Base-by-base conservation (phyloP, 1,140 invertebrate species). In the Geopemphigus sp. region DNA sequence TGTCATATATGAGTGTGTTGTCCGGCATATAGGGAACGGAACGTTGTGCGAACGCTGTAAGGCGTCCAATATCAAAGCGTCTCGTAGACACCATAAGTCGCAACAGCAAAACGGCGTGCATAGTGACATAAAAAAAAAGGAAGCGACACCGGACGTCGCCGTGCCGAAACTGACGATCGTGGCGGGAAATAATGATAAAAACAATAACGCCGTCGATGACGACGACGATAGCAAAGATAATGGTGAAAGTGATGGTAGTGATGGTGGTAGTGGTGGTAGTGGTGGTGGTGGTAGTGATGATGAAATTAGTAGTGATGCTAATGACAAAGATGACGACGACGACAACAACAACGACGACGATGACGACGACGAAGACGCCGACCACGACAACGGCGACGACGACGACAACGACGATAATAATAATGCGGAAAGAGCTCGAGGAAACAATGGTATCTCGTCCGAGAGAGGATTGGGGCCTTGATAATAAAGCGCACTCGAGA, bases 11-110 rank as follows among this genome's bases (percentile, higher is more conserved):
- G 74, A 26, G 74, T 47, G 74, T 78, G 56, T 61, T 78, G 22
- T 61, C 54, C 56, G 74, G 57, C 17, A 63, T 78, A 47, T 78
- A 78, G 74, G 74, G 74, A 78, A 78, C 47, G 56, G 56, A 59
- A 78, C 74, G 39, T 22, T 78, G 74, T 78, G 74, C 56, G 74
- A 78, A 59, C 74, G 74, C 74, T 78, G 74, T 63, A 78, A 78
- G 56, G 74, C 74, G 57, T 78, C 74, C 32, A 61, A 63, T 39
- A 78, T 57, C 56, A 78, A 63, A 78, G 39, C 74, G 56, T 78
- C 61, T 50, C 74, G 74, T 47, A 61, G 57, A 63, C 74, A 78
- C n/a, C 57, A 63, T 63, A 78, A 78, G 45, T 29, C 57, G 17
- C 74, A 78, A 78, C 74, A 61, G 45, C 57, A 39, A 26, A 63